phyloP scores from a whole-genome alignment of 2,888 invertebrate genomes.

The Apotomis capreana region DNA sequence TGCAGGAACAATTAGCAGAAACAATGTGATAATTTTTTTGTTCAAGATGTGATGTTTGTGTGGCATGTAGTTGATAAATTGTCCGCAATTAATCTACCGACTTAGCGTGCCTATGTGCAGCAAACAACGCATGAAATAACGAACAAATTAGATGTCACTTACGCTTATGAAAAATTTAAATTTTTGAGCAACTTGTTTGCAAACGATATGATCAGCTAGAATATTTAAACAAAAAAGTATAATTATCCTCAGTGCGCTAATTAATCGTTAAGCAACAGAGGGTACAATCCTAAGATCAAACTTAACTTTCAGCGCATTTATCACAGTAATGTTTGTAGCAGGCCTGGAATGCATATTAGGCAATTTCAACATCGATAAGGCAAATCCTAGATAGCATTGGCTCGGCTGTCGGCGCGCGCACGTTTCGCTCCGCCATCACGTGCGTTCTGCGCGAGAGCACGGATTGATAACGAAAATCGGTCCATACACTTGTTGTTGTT shows the following conservation, averaged over 20 bases:
- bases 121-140: no score
- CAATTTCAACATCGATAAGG: slow-evolving; percentile 29
- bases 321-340: neutral
- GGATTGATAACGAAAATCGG: slow-evolving; percentile 37
- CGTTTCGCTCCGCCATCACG: slow-evolving; percentile 43
- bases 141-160: no score
- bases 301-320: neutral
- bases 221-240: no score
- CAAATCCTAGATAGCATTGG: slow-evolving; percentile 35
- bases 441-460: slow-evolving; percentile 43
- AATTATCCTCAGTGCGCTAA: neutral
- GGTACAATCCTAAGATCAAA: neutral
- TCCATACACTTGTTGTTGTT: slow-evolving; percentile 21
- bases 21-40: no score
- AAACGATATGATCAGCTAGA: no score
- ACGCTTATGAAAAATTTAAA: no score
- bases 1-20: no score
- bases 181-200: no score
- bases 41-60: no score
- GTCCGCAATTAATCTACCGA: no score
- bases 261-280: neutral
- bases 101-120: no score
- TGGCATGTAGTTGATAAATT: no score
- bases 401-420: slow-evolving; percentile 24
- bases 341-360: slow-evolving; percentile 22